phyloP scores from a whole-genome alignment of 2,113 vertebrate genomes.

The Centropus bengalensis region DNA sequence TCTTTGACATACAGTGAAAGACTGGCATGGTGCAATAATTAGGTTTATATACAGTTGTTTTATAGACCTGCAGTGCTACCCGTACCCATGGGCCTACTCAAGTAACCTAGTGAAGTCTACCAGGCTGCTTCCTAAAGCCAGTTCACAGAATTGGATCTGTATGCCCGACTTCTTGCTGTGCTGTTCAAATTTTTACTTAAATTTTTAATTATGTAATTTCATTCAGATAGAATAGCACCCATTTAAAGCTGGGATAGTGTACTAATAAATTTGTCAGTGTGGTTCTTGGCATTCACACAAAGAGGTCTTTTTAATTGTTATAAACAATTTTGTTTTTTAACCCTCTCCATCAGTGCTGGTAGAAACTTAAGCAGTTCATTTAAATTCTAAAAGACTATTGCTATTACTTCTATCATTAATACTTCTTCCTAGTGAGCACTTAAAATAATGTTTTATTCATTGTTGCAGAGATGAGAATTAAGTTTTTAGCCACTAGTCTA shows the following conservation, averaged over 20 bases:
- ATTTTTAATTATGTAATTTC: background rate
- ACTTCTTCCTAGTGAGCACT: background rate
- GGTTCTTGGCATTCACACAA: background rate
- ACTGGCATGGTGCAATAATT: slow-evolving; percentile 28
- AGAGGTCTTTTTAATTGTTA: background rate
- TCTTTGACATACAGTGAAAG: slow-evolving; percentile 41
- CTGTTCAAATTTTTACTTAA: background rate
- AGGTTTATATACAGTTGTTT: slow-evolving; percentile 35
- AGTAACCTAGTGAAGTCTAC: background rate
- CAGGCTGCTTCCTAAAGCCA: background rate
- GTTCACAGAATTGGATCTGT: background rate
- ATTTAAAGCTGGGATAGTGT: background rate
- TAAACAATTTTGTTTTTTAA: background rate
- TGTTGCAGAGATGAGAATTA: background rate
- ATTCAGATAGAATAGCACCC: background rate
- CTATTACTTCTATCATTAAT: background rate
- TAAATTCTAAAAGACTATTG: background rate
- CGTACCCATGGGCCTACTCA: background rate
- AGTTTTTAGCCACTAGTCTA: background rate
- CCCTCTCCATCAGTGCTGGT: background rate
- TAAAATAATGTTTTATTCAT: background rate
- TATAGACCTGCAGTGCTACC: background rate
- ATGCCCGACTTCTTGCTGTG: background rate
- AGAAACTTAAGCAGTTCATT: background rate
- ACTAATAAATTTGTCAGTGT: background rate